Conservation (phyloP, 2,888 invertebrate species). For the Macroteleia sp. region DNA sequence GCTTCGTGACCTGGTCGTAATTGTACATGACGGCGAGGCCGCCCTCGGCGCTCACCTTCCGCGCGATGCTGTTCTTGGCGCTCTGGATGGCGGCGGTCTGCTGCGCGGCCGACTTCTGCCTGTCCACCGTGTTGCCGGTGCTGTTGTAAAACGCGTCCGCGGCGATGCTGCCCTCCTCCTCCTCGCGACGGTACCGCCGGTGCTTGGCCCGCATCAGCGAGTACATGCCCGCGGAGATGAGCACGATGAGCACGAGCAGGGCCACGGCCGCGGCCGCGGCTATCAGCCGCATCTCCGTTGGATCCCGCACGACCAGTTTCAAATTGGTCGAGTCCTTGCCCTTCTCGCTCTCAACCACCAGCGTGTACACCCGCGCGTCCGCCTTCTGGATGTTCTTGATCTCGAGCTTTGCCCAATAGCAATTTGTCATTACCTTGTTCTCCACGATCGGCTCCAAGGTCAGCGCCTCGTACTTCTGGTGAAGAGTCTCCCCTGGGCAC, state of each 20-base stretch:
- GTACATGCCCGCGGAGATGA: constrained; percentile 76
- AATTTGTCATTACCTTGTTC: constrained; percentile 85
- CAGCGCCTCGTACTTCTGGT: constrained; percentile 80
- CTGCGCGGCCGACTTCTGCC: constrained; percentile 35
- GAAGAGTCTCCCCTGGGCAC: constrained; percentile 79
- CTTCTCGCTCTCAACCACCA: constrained; percentile 94
- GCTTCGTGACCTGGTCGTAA: constrained; percentile 79
- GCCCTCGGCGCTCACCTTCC: constrained; percentile 72
- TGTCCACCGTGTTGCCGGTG: constrained; percentile 53
- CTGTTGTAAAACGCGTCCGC: constrained; percentile 78
- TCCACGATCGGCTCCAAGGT: constrained; percentile 79
- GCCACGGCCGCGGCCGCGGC: constrained; percentile 78
- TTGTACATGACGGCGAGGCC: constrained; percentile 80
- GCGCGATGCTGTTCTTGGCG: constrained; percentile 65
- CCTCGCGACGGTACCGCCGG: constrained; percentile 73
- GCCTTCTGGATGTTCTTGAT: constrained; percentile 90
- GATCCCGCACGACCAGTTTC: constrained; percentile 78
- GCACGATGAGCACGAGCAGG: constrained; percentile 73
- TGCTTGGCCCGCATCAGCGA: constrained; percentile 74
- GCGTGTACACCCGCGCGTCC: constrained; percentile 93
- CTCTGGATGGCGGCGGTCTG: constrained; percentile 43
- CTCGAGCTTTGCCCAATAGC: constrained; percentile 92
- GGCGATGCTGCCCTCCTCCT: constrained; percentile 81
- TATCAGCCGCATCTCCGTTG: constrained; percentile 79
- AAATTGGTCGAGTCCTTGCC: constrained; percentile 88